Conservation (phyloP, 1,140 invertebrate species). For the Nasonia giraulti region DNA sequence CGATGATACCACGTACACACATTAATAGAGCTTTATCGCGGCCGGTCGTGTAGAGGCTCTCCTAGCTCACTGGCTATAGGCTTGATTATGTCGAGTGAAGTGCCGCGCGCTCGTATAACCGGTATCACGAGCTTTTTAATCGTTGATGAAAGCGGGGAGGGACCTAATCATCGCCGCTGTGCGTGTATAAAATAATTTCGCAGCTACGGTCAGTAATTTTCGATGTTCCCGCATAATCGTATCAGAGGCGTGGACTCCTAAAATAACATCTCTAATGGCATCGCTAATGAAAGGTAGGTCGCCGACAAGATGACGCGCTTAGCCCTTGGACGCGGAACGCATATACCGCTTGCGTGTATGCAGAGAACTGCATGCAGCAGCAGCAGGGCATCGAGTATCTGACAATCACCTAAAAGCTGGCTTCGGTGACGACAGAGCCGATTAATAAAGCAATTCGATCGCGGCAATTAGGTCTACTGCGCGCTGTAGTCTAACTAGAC, state of each 20-base stretch:
- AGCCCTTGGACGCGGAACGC: too few species aligned
- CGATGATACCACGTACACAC: slow-evolving; percentile 49
- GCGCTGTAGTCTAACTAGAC: slow-evolving; percentile 51
- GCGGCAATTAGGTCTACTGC: slow-evolving; percentile 53
- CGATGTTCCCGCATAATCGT: too few species aligned
- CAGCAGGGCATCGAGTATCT: slow-evolving; percentile 3
- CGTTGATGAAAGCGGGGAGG: too few species aligned
- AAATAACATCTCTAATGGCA: not conserved
- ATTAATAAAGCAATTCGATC: slow-evolving; percentile 63
- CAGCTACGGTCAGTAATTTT: too few species aligned
- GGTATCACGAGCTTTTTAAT: too few species aligned
- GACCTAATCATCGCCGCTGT: too few species aligned
- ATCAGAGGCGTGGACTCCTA: not conserved
- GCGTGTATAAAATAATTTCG: too few species aligned
- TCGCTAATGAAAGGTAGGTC: not conserved
- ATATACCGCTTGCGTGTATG: too few species aligned
- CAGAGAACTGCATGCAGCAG: not conserved
- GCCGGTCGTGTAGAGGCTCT: slow-evolving; percentile 51
- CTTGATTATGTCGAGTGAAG: slow-evolving; percentile 63
- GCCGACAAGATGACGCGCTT: not conserved
- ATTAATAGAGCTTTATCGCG: slow-evolving; percentile 59
- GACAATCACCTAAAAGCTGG: slow-evolving; percentile 43
- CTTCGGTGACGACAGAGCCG: slow-evolving; percentile 54
- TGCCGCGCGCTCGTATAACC: not conserved
- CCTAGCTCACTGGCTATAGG: slow-evolving; percentile 44